Evolutionary conservation across 2,888 invertebrate genomes (phyloP), one percentile per base, ranked within the genome.

Genomic region (Strigamia transsilvanica): DNA sequence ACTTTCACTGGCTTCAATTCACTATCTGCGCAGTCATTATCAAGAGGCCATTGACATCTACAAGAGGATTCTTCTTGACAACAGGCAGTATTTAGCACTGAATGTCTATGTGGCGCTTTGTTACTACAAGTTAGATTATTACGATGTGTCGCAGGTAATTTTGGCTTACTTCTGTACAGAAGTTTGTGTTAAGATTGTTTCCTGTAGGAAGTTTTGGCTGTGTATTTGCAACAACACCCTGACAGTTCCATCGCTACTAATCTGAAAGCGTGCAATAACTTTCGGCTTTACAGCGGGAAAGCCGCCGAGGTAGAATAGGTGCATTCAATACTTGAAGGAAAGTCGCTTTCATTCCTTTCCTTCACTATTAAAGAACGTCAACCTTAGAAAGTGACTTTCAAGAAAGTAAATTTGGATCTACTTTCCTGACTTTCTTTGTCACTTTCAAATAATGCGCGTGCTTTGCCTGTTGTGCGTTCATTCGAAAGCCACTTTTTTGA

Each of bases 41-140:
- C 98, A 98, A 87, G 99, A 99, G 88, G 98, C 99, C 78, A 98
- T 99, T 84, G 98, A 99, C 88, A 96, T 99, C 84, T 99, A 99
- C 87, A 99, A 99, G 88, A 92, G 96, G 83, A 91, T 99, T 82
- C 90, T 99, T 15, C 89, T 97, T 27, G 96, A 97, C 85, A 95
- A 98, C 89, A 96, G 97, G 85, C 94, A 95, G 82, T 96, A 93
- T 88, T 90, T 98, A 87, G 99, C 99, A 0, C 89, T 99, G 83
- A 98, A 99, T 88, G 97, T 99, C 4, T 99, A 99, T 88, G 94
- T 99, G 82, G 99, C 98, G 0, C 89, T 99, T 18, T 99, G 99
- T 87, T 99, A 99, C 89, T 99, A 99, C 89, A 99, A 99, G 88
- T 89, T 99, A 86, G 99, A 99, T 89, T 99, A 98, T 88, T 99